Conservation (phyloP, 1,140 invertebrate genomes). For the Apis cerana region DNA sequence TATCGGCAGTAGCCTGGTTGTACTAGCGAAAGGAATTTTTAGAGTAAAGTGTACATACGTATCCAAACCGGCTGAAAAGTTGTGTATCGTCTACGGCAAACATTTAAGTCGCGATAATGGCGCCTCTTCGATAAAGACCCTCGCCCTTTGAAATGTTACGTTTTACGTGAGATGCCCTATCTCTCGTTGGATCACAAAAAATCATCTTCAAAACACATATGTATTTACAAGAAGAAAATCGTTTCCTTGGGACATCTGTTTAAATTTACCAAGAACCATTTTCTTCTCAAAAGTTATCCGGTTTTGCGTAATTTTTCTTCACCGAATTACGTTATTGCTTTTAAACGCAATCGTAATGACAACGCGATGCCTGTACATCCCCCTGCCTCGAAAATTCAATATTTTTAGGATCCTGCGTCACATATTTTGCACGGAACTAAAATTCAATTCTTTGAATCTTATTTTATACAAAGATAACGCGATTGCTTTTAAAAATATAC, state of each 20-base stretch:
- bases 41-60: not conserved
- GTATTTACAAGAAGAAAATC: not conserved
- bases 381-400: not conserved
- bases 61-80: not conserved
- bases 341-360: not conserved
- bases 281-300: not conserved
- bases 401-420: not conserved
- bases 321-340: not conserved
- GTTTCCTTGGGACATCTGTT: conserved; percentile 10
- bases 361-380: no score
- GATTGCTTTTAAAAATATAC: not conserved
- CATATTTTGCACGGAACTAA: not conserved
- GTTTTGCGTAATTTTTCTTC: conserved; percentile 10
- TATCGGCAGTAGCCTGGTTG: no score
- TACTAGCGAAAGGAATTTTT: not conserved
- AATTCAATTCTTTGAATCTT: not conserved
- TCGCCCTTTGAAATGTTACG: conserved; percentile 43
- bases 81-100: conserved; percentile 46
- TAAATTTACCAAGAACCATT: conserved; percentile 34
- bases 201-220: not conserved
- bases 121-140: conserved; percentile 50
- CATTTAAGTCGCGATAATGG: conserved; percentile 51
- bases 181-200: conserved; percentile 13
- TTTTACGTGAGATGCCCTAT: conserved; percentile 45
- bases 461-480: not conserved